Evolutionary conservation across 2,113 vertebrate genomes (phyloP), one percentile per base, ranked within the genome.

Genomic region (Uropsilus gracilis): DNA sequence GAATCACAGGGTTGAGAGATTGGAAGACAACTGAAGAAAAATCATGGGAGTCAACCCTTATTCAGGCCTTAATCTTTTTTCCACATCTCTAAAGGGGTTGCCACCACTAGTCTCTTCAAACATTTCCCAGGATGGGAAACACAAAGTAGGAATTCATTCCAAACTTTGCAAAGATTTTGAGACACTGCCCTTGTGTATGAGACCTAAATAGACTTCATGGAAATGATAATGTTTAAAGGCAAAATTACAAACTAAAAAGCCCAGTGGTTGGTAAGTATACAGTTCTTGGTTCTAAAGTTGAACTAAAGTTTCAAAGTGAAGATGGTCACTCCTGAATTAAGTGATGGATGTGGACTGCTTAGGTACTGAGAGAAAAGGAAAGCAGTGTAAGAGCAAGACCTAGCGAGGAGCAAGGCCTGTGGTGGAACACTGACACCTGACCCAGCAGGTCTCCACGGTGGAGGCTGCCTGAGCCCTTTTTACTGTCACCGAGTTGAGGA

Each of bases 341-440:
- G 28, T 89, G 39, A 82, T 5, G 16, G 57, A 59, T 18, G 46
- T 5, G 18, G 0, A 22, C n/a, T 13, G 39, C 44, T 12, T 17
- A n/a, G 42, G 30, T 6, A 37, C 28, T 50, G 42, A 63, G 42
- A 72, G 48, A 32, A 73, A 91, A 71, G 78, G 53, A 84, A 75
- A 48, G 11, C 28, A 39, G n/a, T 16, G 16, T 30, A 39, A 66
- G 0, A 12, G 63, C 48, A 87, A 61, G 32, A 44, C 53, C n/a
- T 0, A 53, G 85, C n/a, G 22, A 46, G 1, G 0, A 59, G n/a
- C 5, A 63, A 32, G 61, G 32, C 28, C 53, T 0, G 0, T 2
- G 30, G 28, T 0, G 8, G 20, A 28, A 2, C 28, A 32, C 7
- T 5, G 55, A 55, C 4, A 22, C 59, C 1, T 3, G n/a, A 17